Base-by-base conservation (phyloP, 2,113 vertebrate genomes). In the Poecilia latipinna region DNA sequence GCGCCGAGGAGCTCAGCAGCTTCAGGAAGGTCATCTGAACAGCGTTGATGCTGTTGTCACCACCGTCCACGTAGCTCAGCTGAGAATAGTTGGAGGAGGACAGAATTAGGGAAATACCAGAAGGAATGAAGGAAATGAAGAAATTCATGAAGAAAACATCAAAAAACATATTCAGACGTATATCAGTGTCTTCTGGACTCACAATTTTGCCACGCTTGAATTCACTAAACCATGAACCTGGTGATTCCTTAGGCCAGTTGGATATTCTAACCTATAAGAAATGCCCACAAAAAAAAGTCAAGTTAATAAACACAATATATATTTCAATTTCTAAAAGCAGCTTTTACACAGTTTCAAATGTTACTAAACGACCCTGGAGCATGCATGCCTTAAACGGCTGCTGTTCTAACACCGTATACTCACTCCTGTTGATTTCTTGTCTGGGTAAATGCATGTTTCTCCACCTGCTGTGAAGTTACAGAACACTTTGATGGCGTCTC, bases 11-110 rank as follows among this genome's bases (percentile, higher is more conserved):
- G 85, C 97, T 99, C 81, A 99, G 95, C 87, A 99, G 95, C 92
- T 96, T 98, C 87, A 99, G 94, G 95, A 99, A 99, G 77, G 97
- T 99, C 97, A 99, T 98, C 94, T 99, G 98, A 73, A 99, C 97
- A 42, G 94, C 92, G 83, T 94, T 97, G 90, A 99, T 97, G 60
- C 93, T 92, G 91, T 93, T 96, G 74, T 97, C 97, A 89, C 93
- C 94, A 44, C 91, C 64, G 72, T 98, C 98, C 75, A 97, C 94
- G 44, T 99, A 99, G 44, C 95, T 97, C 80, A 99, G 93, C 98
- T 99, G 79, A 2, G 60, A 76, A 76, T 8, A 62, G 39, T 70
- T 12, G 61, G 65, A 68, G 15, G 65, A 61, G 62, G 51, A 54
- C 29, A 11, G 15, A 77, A 0, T 7, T 12, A 51, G 22, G 8